Percentiles rank a stretch among this genome's conserved stretches.
phyloP scores from a whole-genome alignment of 2,113 vertebrate species.

The Hyperopisus bebe region DNA sequence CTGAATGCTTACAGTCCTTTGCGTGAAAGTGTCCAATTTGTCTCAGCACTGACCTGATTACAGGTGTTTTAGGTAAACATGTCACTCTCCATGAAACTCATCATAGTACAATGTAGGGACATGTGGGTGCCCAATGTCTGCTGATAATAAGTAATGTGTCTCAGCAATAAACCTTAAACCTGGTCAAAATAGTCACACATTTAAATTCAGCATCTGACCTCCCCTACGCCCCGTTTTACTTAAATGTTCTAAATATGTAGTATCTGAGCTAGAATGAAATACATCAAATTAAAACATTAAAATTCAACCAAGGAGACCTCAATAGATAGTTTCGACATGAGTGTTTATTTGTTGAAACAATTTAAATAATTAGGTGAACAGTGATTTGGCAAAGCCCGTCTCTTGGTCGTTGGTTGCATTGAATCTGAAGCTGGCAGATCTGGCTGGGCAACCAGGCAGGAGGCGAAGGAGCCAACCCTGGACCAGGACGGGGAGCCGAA shows the following conservation, averaged over 20 bases:
- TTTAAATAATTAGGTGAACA: too few relatives aligned
- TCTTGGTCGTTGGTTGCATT: too few relatives aligned
- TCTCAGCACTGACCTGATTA: background rate
- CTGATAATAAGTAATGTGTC: background rate
- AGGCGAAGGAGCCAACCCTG: too few relatives aligned
- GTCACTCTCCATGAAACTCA: background rate
- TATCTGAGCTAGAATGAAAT: background rate
- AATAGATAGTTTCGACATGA: too few relatives aligned
- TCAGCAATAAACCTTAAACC: background rate
- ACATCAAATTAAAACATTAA: background rate
- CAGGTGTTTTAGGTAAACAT: background rate
- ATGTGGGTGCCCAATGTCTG: background rate
- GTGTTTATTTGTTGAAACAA: too few relatives aligned
- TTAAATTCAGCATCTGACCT: background rate
- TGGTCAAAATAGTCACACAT: background rate
- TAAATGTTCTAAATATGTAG: background rate
- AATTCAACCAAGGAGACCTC: too few relatives aligned
- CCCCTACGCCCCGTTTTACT: background rate
- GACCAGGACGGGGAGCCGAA: too few relatives aligned
- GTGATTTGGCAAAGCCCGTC: too few relatives aligned
- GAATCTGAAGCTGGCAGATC: too few relatives aligned
- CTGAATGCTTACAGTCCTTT: background rate
- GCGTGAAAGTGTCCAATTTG: background rate
- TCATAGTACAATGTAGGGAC: background rate
- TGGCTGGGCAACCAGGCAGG: too few relatives aligned